A percentile compares a stretch with the other conserved stretches of the same genome.
phyloP scores from a whole-genome alignment of 35 echinoderm and acorn worm genomes.

The Patiria miniata region DNA sequence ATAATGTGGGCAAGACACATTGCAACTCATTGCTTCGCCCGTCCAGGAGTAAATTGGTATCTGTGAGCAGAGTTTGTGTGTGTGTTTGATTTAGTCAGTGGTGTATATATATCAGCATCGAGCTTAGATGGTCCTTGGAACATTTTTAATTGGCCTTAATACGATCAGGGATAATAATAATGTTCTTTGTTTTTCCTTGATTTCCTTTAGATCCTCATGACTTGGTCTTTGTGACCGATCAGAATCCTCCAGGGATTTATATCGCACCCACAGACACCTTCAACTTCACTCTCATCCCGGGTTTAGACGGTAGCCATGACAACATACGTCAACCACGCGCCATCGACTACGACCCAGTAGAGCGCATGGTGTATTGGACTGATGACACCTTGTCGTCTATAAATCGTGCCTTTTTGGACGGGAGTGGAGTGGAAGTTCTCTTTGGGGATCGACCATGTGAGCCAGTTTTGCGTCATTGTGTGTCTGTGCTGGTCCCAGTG shows the following conservation, averaged over 20 bases:
- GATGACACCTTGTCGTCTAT: neutral
- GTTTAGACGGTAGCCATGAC: no score
- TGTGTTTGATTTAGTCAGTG: no score
- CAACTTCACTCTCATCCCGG: constrained; percentile 6
- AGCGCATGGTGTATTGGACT: constrained; percentile 46
- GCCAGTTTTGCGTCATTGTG: neutral
- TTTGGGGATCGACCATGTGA: neutral
- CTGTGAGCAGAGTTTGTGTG: no score
- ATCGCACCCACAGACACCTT: constrained; percentile 5
- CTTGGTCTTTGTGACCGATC: neutral
- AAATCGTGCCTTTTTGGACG: neutral
- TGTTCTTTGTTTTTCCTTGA: no score
- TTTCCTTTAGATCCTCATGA: neutral
- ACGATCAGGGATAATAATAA: no score
- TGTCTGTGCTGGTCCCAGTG: neutral
- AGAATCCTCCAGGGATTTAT: neutral
- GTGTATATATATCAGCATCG: no score
- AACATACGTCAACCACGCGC: constrained; percentile 11
- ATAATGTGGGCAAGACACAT: no score
- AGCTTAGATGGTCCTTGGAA: no score
- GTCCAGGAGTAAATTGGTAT: no score
- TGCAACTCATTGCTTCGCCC: no score
- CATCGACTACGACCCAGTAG: constrained; percentile 50
- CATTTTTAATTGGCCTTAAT: no score
- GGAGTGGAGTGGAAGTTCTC: neutral